phyloP scores from a whole-genome alignment of 92 coral and sea anemone species.

The Muricea muricata region DNA sequence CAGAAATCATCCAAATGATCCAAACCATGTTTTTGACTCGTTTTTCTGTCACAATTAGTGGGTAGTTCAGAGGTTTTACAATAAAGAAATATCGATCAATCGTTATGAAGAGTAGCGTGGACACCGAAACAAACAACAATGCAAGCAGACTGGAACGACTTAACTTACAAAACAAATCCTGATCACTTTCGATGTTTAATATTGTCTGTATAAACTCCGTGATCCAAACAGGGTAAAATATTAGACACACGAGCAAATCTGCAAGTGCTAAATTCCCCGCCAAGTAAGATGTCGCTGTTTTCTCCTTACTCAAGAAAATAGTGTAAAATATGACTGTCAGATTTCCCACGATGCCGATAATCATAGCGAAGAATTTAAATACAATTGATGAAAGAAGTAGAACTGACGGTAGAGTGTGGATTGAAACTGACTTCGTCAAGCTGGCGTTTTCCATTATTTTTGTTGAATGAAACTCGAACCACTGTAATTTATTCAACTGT shows the following conservation, averaged over 20 bases:
- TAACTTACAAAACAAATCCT: background rate
- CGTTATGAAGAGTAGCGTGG: too few relatives aligned
- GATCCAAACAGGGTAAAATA: background rate
- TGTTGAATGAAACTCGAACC: too few relatives aligned
- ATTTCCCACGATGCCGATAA: background rate
- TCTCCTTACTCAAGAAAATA: background rate
- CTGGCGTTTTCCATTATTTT: too few relatives aligned
- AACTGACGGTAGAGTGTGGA: background rate
- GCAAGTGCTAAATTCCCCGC: background rate
- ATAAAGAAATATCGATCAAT: too few relatives aligned
- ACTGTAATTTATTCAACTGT: too few relatives aligned
- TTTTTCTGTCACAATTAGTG: too few relatives aligned
- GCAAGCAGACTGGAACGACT: constrained; percentile 1
- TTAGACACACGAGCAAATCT: background rate
- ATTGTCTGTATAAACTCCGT: background rate
- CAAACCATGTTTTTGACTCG: too few relatives aligned
- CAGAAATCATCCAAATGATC: too few relatives aligned
- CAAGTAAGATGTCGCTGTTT: too few relatives aligned
- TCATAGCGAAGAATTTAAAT: background rate
- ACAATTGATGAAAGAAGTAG: background rate
- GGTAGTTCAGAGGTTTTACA: too few relatives aligned
- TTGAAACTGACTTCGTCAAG: background rate
- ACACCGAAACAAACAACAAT: background rate
- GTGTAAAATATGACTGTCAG: background rate
- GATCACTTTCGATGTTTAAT: too few relatives aligned